Conservation (phyloP, 2,113 vertebrate species). For the Halcyon senegalensis region DNA sequence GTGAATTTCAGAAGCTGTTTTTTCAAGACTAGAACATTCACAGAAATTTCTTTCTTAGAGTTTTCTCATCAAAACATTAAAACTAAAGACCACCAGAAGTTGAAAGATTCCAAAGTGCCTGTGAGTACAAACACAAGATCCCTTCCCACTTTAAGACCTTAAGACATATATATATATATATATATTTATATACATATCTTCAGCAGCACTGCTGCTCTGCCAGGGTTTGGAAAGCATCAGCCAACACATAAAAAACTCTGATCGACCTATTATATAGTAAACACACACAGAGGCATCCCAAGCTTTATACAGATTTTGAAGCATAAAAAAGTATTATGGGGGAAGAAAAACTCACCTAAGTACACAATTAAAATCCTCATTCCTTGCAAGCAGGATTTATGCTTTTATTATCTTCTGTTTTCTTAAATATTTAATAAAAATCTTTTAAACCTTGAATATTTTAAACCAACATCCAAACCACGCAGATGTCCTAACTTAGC, state of each 20-base stretch:
- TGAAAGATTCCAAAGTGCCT: not conserved
- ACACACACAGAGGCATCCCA: fast-evolving
- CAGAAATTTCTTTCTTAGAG: not conserved
- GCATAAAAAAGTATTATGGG: fast-evolving
- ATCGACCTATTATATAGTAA: fast-evolving
- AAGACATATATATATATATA: not conserved
- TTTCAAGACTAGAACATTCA: not conserved
- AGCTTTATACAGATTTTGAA: not conserved
- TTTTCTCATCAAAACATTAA: not conserved
- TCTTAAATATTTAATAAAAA: not conserved
- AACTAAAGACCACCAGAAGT: no score
- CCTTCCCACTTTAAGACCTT: not conserved
- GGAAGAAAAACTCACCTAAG: fast-evolving
- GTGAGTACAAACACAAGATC: not conserved
- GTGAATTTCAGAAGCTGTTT: not conserved
- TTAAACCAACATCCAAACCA: not conserved
- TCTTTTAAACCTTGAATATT: fast-evolving
- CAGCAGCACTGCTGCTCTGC: not conserved
- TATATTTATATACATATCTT: fast-evolving
- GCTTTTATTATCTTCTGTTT: not conserved
- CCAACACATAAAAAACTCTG: not conserved
- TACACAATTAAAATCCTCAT: not conserved
- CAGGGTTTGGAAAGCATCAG: not conserved
- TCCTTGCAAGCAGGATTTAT: not conserved
- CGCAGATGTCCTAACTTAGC: not conserved